Evolutionary conservation across 2,113 vertebrate genomes (phyloP), one percentile per base, ranked within the genome.

Genomic region (Dryoscopus gambensis): DNA sequence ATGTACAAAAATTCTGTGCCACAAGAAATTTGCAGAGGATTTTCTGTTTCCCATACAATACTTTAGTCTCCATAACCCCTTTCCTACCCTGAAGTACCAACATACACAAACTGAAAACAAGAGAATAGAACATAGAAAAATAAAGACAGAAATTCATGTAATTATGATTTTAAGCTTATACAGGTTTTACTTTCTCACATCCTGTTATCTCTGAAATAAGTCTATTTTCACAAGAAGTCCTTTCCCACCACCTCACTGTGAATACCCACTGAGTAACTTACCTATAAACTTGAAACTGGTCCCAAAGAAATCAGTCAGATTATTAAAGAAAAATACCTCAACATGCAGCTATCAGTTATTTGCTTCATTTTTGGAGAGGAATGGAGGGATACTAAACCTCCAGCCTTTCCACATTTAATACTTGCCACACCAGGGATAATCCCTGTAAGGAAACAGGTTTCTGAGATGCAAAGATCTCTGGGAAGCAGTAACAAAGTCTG

Each of bases 401-500:
- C 18, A 24, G 23, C 46, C 52, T 42, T 89, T 69, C 49, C 63
- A 57, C 57, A 37, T 76, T 85, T 50, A 93, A 62, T 81, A 46
- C 28, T 35, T 82, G 74, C 63, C 65, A 63, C 55, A 23, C 4
- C 31, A 67, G 55, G 71, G 35, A 55, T 53, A 90, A 88, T 50
- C 46, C 24, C 90, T 63, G 68, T 30, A 84, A 88, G 68, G 50
- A 86, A 86, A 40, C 15, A 91, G 57, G n/a, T 39, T 65, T 56
- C 40, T n/a, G 13, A 78, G 60, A 90, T 78, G 91, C 94, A 96
- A 95, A 95, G 94, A 67, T 94, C 95, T 83, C 94, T 65, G 88
- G 81, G 92, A 93, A 88, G 55, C 64, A 74, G 90, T 93, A 85
- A 76, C 94, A 96, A 96, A 95, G 93, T 97, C 92, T 97, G 93